Conservation (phyloP, 2,797 vertebrate species). For the Chelidonichthys spinosus region DNA sequence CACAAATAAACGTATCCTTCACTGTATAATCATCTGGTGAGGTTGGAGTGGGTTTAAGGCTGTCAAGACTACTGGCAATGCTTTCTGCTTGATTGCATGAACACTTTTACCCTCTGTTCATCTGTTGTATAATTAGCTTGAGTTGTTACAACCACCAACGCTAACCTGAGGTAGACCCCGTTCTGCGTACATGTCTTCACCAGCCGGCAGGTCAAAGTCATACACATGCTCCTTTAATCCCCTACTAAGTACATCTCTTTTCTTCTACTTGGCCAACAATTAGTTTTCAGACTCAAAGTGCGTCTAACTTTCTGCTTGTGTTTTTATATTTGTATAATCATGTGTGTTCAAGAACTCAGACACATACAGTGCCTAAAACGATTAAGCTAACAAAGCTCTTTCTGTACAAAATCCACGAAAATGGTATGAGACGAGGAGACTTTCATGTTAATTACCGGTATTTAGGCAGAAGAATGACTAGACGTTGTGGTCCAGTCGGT, state of each 20-base stretch:
- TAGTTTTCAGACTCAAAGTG: slow-evolving; percentile 20
- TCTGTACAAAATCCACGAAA: not conserved
- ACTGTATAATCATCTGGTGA: slow-evolving; percentile 50
- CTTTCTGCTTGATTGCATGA: slow-evolving; percentile 55
- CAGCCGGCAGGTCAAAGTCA: slow-evolving; percentile 11
- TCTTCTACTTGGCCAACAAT: slow-evolving; percentile 15
- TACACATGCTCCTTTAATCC: not conserved
- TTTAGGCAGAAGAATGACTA: not conserved
- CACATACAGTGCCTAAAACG: not conserved
- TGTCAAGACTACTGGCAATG: slow-evolving; percentile 27
- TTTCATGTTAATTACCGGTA: slow-evolving; percentile 7
- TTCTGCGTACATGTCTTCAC: slow-evolving; percentile 14
- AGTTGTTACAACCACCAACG: slow-evolving; percentile 24
- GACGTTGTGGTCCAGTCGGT: not conserved
- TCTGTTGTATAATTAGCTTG: slow-evolving; percentile 59
- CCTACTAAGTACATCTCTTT: not conserved
- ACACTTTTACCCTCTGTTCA: slow-evolving; percentile 40
- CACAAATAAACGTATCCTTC: slow-evolving; percentile 38
- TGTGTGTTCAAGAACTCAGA: not conserved
- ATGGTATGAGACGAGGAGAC: not conserved
- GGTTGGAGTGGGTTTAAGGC: slow-evolving; percentile 33
- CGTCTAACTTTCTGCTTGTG: not conserved
- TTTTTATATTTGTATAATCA: not conserved
- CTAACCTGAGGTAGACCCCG: slow-evolving; percentile 20
- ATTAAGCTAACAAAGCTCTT: not conserved